These are phyloP conservation scores for Cyprinodon variegatus DNA, from an alignment of 2,113 vertebrate species.

Conservation along the genomic window DNA sequence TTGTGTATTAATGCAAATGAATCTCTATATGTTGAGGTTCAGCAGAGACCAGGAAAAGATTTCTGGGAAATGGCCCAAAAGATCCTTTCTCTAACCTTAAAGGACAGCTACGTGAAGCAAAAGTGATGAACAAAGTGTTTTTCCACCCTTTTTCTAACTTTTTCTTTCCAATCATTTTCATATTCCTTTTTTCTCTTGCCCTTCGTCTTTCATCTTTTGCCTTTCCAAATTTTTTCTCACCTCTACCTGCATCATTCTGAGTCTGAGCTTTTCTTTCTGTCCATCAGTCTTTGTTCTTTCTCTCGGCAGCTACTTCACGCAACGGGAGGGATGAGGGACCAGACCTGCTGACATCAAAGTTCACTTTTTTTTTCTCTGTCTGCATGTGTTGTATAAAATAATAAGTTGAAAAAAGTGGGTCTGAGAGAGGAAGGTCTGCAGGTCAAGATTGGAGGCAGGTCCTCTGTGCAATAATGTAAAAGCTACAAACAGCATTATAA, in stretches of 20 bases:
- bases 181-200: not conserved
- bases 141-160: not conserved
- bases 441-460: not conserved
- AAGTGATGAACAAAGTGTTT: not conserved
- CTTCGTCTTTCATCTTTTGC: not conserved
- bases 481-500: not conserved
- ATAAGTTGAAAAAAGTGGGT: not conserved
- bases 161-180: not conserved
- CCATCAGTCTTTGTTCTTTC: constrained; percentile 48
- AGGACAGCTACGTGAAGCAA: not conserved
- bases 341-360: constrained; percentile 50
- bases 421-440: not conserved
- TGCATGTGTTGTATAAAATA: not conserved
- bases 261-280: constrained; percentile 11
- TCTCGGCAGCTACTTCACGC: constrained; percentile 40
- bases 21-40: not conserved
- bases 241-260: constrained; percentile 14
- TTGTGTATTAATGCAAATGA: not conserved
- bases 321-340: constrained; percentile 38
- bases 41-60: not conserved
- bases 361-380: constrained; percentile 3
- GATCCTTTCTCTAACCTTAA: not conserved
- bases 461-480: not conserved
- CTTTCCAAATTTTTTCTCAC: not conserved
- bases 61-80: not conserved